Evolutionary conservation across 2,113 vertebrate genomes (phyloP).

Genomic region (Perca fluviatilis): DNA sequence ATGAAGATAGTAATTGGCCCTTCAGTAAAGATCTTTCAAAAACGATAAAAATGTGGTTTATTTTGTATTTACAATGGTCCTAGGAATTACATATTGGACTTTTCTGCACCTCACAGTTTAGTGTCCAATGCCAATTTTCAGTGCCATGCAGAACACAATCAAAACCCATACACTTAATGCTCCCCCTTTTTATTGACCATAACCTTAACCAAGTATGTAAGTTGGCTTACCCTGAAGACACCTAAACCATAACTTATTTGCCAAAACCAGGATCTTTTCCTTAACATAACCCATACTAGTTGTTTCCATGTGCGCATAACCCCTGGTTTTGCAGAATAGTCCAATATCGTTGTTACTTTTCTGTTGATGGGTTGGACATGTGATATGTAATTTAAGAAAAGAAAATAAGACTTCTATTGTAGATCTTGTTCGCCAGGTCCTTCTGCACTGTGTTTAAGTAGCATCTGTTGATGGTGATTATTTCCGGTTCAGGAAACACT

Average conservation of each 20-base stretch:
- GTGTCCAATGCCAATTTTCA: background rate
- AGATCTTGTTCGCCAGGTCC: background rate
- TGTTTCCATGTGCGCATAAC: too few species aligned
- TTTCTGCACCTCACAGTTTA: background rate
- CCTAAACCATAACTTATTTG: too few species aligned
- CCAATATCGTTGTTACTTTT: background rate
- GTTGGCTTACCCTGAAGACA: too few species aligned
- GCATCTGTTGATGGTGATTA: background rate
- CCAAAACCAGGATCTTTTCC: too few species aligned
- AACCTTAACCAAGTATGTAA: background rate
- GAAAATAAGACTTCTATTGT: background rate
- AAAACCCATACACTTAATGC: background rate
- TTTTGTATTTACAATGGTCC: background rate
- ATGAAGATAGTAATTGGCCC: background rate
- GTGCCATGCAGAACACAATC: background rate
- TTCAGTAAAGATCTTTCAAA: background rate
- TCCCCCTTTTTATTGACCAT: background rate
- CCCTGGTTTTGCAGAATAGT: too few species aligned
- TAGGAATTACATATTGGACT: background rate
- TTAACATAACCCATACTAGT: too few species aligned
- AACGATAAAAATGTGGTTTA: background rate
- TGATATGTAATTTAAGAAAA: background rate
- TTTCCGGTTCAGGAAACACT: background rate
- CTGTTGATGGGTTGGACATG: too few species aligned
- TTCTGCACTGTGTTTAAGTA: background rate